A percentile compares a stretch with the other conserved stretches of the same genome.
Conservation (phyloP, 2,888 invertebrate species). For the Acanthosepion esculentum region DNA sequence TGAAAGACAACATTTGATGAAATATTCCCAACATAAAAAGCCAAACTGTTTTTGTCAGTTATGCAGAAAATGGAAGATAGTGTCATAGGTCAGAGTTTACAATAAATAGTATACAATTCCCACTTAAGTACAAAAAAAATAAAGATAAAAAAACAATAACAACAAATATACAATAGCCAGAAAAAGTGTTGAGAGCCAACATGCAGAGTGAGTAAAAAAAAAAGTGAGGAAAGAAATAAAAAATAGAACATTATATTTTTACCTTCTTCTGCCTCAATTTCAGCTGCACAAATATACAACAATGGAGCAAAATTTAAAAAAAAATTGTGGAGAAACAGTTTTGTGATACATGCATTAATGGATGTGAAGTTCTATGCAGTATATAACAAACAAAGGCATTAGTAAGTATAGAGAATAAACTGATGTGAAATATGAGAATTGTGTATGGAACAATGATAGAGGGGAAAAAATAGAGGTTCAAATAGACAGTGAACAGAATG, state of each 20-base stretch:
- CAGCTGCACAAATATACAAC: constrained; percentile 49
- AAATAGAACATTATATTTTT: neutral
- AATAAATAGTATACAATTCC: neutral
- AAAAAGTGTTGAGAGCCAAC: constrained; percentile 33
- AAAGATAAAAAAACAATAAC: neutral
- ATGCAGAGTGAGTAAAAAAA: neutral
- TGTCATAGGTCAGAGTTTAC: neutral
- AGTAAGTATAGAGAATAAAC: neutral
- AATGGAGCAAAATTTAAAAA: constrained; percentile 41
- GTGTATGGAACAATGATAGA: neutral
- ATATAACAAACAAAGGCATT: neutral
- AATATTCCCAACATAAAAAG: neutral
- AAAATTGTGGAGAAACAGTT: neutral
- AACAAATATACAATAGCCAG: neutral
- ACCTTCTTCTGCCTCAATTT: constrained; percentile 52
- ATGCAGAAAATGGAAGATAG: neutral
- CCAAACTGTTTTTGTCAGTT: neutral
- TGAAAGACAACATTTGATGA: neutral
- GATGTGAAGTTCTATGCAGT: neutral
- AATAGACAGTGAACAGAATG: neutral
- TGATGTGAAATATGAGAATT: neutral
- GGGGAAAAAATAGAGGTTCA: neutral
- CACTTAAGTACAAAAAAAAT: neutral
- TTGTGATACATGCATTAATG: neutral
- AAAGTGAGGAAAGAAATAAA: neutral